Evolutionary conservation across 2,113 vertebrate species (phyloP), one percentile per base, ranked within the genome.

Genomic region (Alexandromys fortis): DNA sequence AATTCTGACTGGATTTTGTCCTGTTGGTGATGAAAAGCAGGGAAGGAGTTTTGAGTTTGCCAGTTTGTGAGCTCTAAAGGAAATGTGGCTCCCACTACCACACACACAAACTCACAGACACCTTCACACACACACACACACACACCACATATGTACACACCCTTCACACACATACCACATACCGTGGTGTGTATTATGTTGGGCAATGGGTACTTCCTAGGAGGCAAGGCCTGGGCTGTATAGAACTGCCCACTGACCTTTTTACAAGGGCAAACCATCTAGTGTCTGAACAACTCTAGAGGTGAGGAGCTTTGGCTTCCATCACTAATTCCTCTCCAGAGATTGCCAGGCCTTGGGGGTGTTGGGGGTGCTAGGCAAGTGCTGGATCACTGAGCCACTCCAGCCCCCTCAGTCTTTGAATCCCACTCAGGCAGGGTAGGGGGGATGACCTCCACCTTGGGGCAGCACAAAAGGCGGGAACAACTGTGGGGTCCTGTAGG

Each of bases 1-100:
- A 86, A 92, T 67, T 81, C 58, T 35, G 72, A 52, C 28, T 83
- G 12, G 90, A 52, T 95, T 83, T 90, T 67, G 70, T 92, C 49
- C 72, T 24, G 10, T 68, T 24, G 14, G 65, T 45, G 63, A 72
- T 14, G 24, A 89, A 61, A 96, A 65, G 33, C 33, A 45, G 79
- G 77, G 65, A 47, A 67, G 47, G 21, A 33, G 28, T 58, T 83
- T 35, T 61, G 26, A 22, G 52, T 35, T 14, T 42, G 68, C 38
- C 30, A 2, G 28, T 45, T 5, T 38, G 52, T n/a, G 58, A 38
- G 63, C 77, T 63, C 42, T 78, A 0, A 79, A 89, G 90, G 73
- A 86, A 87, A 47, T 13, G 38, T 22, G 49, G n/a, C 19, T 55
- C n/a, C 42, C 3, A 7, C 26, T 30, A 75, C n/a, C 17, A 35